Evolutionary conservation across 2,797 vertebrate species (phyloP), one percentile per base, ranked within the genome.

Genomic region (Telmatherina bonti): DNA sequence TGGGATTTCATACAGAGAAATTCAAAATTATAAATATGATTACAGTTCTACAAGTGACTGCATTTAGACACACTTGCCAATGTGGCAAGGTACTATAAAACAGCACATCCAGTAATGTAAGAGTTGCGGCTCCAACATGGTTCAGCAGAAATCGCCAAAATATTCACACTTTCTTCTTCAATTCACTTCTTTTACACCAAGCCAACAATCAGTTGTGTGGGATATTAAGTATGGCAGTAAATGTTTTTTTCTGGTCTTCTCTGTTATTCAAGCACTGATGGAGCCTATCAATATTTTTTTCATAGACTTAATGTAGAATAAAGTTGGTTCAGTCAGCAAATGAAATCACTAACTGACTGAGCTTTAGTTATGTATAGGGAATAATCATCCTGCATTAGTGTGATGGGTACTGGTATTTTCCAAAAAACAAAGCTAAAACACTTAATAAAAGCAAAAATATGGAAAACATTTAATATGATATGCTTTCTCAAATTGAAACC

Each of bases 1-100:
- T 84, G 52, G 75, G 76, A 89, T 80, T 89, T 76, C 70, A 57
- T 55, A 63, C 75, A 63, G 78, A 71, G 41, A 74, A 83, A 84
- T 77, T 83, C 55, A 76, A 82, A 74, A 64, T 76, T 87, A 80
- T 77, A 72, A 76, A 88, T 70, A 67, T 57, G 78, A 47, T 64
- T 67, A 64, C 41, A 51, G 59, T 18, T 56, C 49, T 74, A 79
- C 76, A 83, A 78, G 77, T 67, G 6, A 65, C 63, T 51, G 62
- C 65, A 64, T 78, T 85, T 55, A 69, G 59, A 81, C 65, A 64
- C 36, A 75, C 64, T 62, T 79, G 62, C 61, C 71, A 72, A 57
- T 74, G 72, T 58, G 72, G 45, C 36, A 36, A 10, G 45, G 61
- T 67, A 64, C 56, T 62, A 66, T 76, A 74, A 68, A 66, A 66